Conservation (phyloP, 2,888 invertebrate genomes). For the Empis stercorea region DNA sequence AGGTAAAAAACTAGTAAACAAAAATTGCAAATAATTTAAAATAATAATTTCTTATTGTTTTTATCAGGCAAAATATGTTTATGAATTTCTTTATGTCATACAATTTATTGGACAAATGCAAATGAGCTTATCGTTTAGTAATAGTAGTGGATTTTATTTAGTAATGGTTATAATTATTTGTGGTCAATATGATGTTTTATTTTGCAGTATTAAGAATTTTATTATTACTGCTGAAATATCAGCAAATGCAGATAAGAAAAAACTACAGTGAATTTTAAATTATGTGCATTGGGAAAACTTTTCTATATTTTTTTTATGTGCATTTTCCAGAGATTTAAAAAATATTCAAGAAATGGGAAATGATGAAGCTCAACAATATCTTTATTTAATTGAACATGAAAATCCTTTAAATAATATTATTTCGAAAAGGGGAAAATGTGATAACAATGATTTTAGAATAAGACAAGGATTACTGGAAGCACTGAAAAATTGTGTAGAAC, state of each 20-base stretch:
- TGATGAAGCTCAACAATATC: slow-evolving; percentile 21
- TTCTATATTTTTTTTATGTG: not conserved
- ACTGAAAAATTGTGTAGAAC: slow-evolving; percentile 22
- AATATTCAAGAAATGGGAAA: slow-evolving; percentile 16
- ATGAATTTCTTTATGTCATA: slow-evolving; percentile 20
- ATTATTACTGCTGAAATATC: slow-evolving; percentile 21
- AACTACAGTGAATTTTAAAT: slow-evolving; percentile 7
- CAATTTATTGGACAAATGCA: slow-evolving; percentile 28
- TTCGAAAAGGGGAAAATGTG: not conserved
- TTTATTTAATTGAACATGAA: slow-evolving; percentile 17
- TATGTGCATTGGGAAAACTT: not conserved
- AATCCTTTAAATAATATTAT: not conserved
- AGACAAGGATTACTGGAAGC: slow-evolving; percentile 14
- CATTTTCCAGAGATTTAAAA: slow-evolving; percentile 15
- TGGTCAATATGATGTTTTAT: slow-evolving; percentile 27
- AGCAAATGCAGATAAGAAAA: slow-evolving; percentile 13
- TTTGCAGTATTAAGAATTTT: slow-evolving; percentile 28
- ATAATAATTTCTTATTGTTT: not conserved
- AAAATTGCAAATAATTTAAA: not conserved
- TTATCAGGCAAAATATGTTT: slow-evolving; percentile 21
- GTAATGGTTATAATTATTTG: slow-evolving; percentile 21
- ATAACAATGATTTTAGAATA: slow-evolving; percentile 4
- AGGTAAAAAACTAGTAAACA: slow-evolving; percentile 13
- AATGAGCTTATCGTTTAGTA: slow-evolving; percentile 14
- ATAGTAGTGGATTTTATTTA: slow-evolving; percentile 27